Conservation (phyloP, 2,797 vertebrate genomes). For the Pangasius larnaudii region DNA sequence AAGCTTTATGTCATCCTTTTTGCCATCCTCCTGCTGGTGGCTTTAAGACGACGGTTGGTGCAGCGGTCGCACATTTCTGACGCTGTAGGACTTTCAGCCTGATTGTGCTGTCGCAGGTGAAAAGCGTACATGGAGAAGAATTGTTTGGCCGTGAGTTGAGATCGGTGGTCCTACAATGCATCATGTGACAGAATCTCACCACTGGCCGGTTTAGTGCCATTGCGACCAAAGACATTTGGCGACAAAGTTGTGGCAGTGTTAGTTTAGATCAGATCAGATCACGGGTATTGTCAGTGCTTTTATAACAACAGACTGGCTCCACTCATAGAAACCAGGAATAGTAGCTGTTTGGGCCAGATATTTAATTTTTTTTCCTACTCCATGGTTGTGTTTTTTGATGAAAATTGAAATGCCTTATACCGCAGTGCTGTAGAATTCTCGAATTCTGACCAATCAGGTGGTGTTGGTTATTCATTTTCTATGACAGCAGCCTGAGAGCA, state of each 20-base stretch:
- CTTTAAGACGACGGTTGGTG: background rate
- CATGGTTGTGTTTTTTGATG: too few species aligned
- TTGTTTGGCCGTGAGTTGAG: background rate
- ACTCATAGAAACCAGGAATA: background rate
- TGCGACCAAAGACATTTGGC: background rate
- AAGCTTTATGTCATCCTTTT: background rate
- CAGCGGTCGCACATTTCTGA: too few species aligned
- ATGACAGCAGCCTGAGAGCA: background rate
- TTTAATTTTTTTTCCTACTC: background rate
- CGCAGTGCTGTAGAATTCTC: background rate
- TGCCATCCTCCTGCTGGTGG: background rate
- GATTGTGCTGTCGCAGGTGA: too few species aligned
- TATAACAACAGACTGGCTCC: background rate
- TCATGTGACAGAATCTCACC: background rate
- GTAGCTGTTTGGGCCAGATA: too few species aligned
- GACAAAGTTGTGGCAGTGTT: background rate
- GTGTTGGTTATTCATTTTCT: background rate
- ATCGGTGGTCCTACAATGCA: background rate
- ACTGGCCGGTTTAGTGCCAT: background rate
- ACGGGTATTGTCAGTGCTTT: background rate
- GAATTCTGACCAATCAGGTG: background rate
- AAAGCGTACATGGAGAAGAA: background rate
- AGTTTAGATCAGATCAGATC: background rate
- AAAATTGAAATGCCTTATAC: background rate
- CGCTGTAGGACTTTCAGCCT: background rate